Conservation (phyloP, 2,888 invertebrate species). For the Scaptodrosophila latifasciaeformis region DNA sequence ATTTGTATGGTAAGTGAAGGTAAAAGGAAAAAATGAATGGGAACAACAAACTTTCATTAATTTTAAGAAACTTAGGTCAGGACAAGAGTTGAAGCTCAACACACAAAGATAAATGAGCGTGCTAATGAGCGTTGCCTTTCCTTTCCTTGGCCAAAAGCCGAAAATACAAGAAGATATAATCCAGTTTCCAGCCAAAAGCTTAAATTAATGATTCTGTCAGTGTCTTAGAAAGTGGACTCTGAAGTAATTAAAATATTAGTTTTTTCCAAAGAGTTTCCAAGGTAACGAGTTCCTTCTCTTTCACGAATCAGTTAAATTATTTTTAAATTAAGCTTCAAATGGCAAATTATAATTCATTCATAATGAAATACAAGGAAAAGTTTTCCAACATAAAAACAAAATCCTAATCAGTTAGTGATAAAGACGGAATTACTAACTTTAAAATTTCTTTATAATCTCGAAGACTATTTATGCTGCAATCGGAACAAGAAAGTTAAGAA, state of each 20-base stretch:
- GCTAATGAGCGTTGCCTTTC: constrained; percentile 40
- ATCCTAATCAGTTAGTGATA: too few species aligned
- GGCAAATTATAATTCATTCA: too few species aligned
- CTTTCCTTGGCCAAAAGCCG: constrained; percentile 10
- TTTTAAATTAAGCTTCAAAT: too few species aligned
- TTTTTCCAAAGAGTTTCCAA: too few species aligned
- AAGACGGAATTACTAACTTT: too few species aligned
- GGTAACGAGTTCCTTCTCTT: too few species aligned
- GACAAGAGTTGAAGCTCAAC: constrained; percentile 14
- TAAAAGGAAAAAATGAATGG: neutral
- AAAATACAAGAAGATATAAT: constrained; percentile 23
- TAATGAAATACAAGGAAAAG: too few species aligned
- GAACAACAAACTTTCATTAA: constrained; percentile 49
- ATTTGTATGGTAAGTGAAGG: constrained; percentile 7
- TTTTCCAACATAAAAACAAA: too few species aligned
- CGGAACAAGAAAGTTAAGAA: too few species aligned
- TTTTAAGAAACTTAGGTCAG: constrained; percentile 46
- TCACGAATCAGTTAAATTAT: too few species aligned
- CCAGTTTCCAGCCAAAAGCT: constrained; percentile 46
- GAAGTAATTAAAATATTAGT: constrained; percentile 30
- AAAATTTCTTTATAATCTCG: too few species aligned
- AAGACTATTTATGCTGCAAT: too few species aligned
- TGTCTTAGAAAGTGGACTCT: neutral
- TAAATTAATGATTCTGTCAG: constrained; percentile 48
- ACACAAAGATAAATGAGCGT: constrained; percentile 49